Evolutionary conservation across 1,140 invertebrate genomes (phyloP).

Genomic region (Andrena cerasifolii): DNA sequence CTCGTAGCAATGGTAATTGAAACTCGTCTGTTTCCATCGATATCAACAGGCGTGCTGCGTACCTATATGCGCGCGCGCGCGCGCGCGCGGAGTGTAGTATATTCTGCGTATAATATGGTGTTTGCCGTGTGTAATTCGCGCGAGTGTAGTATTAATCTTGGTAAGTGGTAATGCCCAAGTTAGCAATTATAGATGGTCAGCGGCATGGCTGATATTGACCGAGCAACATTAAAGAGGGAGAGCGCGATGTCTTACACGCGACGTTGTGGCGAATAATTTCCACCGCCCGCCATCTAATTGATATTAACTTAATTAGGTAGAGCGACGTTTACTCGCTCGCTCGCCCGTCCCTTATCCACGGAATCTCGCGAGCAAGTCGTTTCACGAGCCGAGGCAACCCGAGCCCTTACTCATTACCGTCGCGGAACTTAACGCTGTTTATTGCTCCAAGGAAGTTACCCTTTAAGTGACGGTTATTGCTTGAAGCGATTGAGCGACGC

Average conservation of each 20-base stretch:
- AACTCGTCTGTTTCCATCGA: no score
- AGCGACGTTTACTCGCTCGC: neutral
- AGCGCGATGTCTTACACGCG: neutral
- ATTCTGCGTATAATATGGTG: no score
- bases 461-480: conserved; percentile 17
- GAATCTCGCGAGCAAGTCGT: no score
- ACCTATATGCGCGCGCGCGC: neutral
- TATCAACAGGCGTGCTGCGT: no score
- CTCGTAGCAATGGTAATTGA: neutral
- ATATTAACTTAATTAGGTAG: neutral
- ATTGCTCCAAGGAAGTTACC: conserved; percentile 17
- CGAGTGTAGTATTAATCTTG: neutral
- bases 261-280: neutral
- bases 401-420: neutral
- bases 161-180: conserved; percentile 25
- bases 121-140: no score
- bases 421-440: conserved; percentile 6
- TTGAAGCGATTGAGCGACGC: neutral
- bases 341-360: no score
- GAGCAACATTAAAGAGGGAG: conserved; percentile 15
- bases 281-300: neutral
- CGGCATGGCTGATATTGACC: conserved; percentile 12
- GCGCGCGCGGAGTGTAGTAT: neutral
- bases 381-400: no score
- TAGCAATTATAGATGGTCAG: neutral